Evolutionary conservation across 2,888 invertebrate genomes (phyloP), one percentile per base, ranked within the genome.

Genomic region (Hyles lineata): DNA sequence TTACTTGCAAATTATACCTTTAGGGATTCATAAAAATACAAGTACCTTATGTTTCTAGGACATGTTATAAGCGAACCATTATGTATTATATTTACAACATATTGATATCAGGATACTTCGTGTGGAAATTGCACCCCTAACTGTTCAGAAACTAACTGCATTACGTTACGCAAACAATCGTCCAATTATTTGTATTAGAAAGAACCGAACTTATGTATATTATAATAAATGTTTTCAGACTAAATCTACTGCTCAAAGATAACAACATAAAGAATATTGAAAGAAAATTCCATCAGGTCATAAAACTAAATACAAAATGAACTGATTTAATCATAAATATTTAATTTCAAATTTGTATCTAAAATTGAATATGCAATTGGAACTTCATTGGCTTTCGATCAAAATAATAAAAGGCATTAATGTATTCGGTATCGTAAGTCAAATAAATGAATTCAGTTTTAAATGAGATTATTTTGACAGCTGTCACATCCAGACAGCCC

Each of bases 401-500:
- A n/a, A 43, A 21, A 21, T 43, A 35, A 21, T 43, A 35, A 9
- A 21, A n/a, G 11, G 3, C 15, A 23, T 61, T 62, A 55, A 55
- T 11, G 52, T 55, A 78, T 78, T 77, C 76, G 75, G 78, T 76
- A 76, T 76, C 75, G 73, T 73, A 78, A 76, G 71, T 78, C 76
- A 72, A 75, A 70, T 74, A 74, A 80, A 75, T 71, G 69, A 72
- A 72, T 73, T 86, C 83, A 83, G 85, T 84, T 82, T 80, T 78
- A 82, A 88, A 87, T 87, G 85, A 86, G 88, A 86, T 87, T 90
- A 92, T 92, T 92, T 92, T 91, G 92, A 92, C 89, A 90, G 91
- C 91, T 92, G 92, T 90, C 92, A 92, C 81, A 85, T 79, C 80
- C 91, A 92, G 88, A 82, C 87, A 86, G 85, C 90, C 92, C 90